Evolutionary conservation across 2,888 invertebrate genomes (phyloP).

Genomic region (Hermaeophaga mercurialis): DNA sequence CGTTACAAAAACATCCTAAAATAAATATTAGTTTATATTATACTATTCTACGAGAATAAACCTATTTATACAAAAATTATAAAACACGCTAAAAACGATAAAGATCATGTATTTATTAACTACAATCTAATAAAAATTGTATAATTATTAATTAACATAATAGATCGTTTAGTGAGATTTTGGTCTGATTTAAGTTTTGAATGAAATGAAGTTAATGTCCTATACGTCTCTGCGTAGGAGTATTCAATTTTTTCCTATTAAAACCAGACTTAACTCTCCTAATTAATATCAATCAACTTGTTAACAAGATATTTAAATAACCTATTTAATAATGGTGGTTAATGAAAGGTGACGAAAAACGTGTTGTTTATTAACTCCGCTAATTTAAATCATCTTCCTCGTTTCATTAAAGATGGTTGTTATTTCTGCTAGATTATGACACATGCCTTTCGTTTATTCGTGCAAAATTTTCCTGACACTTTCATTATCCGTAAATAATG

Average conservation of each 20-base stretch:
- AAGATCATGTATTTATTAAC: too few species aligned
- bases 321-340: constrained; percentile 3
- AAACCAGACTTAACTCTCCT: constrained; percentile 4
- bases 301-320: constrained; percentile 10
- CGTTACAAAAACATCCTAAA: too few species aligned
- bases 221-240: constrained; percentile 3
- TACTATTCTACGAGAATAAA: too few species aligned
- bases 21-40: too few species aligned
- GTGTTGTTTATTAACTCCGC: constrained; percentile 14
- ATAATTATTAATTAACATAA: too few species aligned
- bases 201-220: background rate
- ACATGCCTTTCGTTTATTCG: constrained; percentile 14
- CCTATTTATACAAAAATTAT: too few species aligned
- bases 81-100: too few species aligned
- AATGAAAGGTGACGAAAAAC: constrained; percentile 21
- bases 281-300: constrained; percentile 18
- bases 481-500: constrained; percentile 23
- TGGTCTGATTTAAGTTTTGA: constrained; percentile 2
- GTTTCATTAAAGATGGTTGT: background rate
- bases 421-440: constrained; percentile 21
- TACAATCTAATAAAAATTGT: too few species aligned
- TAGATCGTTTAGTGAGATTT: too few species aligned
- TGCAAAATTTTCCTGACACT: constrained; percentile 21
- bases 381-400: constrained; percentile 9
- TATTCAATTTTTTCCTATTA: constrained; percentile 10